Base-by-base conservation (phyloP, 2,113 vertebrate species). In the Perca flavescens region DNA sequence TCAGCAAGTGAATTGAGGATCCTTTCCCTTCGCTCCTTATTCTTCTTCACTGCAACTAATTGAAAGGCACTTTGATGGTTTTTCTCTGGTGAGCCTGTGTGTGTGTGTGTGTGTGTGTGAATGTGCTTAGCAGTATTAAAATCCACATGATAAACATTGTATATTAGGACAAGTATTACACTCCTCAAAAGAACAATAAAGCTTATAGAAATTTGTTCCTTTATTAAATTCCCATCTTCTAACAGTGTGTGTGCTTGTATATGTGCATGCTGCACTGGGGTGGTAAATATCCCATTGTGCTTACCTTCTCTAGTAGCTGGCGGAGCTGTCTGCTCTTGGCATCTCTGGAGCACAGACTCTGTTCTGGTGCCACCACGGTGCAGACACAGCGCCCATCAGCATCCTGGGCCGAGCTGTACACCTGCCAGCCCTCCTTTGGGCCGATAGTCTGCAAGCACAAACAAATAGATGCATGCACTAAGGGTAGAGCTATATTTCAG, bases 371-470 rank as follows among this genome's bases (percentile, higher is more conserved):
- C 82, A 99, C 98, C 73, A 99, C 98, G 0, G 98, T 99, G 91
- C 98, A 99, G 91, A 99, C 98, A 85, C 98, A 99, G 15, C 98
- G 95, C 1, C 98, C 98, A 2, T 99, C 98, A 0, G 97, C 97
- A 82, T 99, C 98, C 92, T 99, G 98, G 0, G 98, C 98, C 0
- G 98, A 99, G 74, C 98, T 99, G 90, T 99, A 99, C 74, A 99
- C 98, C 91, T 99, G 98, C 98, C 98, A 99, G 34, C 98, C 98
- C 92, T 99, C 98, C 92, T 97, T 97, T 19, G 98, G 97, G 19
- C 97, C 97, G 6, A 99, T 97, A 79, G 98, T 98, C 98, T 99
- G 94, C 17, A 94, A 52, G 50, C 15, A 63, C 21, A 78, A 66
- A 74, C 10, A 69, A 36, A 77, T 21, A 63, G 21, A 74, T 47